A percentile compares a stretch with the other conserved stretches of the same genome.
phyloP scores from a whole-genome alignment of 1,140 invertebrate genomes.

The Drosophila yakuba region DNA sequence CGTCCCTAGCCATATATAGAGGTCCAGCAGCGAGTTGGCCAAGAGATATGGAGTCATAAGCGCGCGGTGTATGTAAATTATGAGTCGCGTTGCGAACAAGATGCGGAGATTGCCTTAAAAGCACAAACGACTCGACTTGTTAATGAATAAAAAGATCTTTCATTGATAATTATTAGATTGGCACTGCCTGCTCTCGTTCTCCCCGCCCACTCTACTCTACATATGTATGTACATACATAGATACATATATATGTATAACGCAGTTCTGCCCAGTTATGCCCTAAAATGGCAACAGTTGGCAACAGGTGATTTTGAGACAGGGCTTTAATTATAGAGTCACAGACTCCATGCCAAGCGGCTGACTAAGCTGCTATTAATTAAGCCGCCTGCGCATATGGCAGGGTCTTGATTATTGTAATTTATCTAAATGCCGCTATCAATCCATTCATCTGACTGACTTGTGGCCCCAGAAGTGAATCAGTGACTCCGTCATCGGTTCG shows the following conservation, averaged over 20 bases:
- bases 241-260: not conserved
- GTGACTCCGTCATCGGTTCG: slow-evolving; percentile 30
- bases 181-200: slow-evolving; percentile 37
- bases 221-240: not conserved
- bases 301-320: slow-evolving; percentile 10
- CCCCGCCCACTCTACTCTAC: slow-evolving; percentile 10
- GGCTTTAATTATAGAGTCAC: slow-evolving; percentile 56
- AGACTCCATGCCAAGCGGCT: not conserved
- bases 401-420: slow-evolving; percentile 76
- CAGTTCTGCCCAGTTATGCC: slow-evolving; percentile 23
- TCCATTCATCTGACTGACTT: slow-evolving; percentile 16
- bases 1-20: slow-evolving; percentile 62
- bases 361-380: slow-evolving; percentile 72
- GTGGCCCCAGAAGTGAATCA: slow-evolving; percentile 45
- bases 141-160: slow-evolving; percentile 79
- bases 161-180: slow-evolving; percentile 81
- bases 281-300: slow-evolving; percentile 64
- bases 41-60: slow-evolving; percentile 68
- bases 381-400: slow-evolving; percentile 75
- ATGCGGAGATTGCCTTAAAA: slow-evolving; percentile 61
- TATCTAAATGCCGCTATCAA: slow-evolving; percentile 73
- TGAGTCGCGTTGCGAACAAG: slow-evolving; percentile 57
- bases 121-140: slow-evolving; percentile 61
- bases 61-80: slow-evolving; percentile 69
- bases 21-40: slow-evolving; percentile 19